These are phyloP conservation scores for Leptopilina myrica DNA, from an alignment of 2,888 invertebrate genomes.

Conservation along the genomic window DNA sequence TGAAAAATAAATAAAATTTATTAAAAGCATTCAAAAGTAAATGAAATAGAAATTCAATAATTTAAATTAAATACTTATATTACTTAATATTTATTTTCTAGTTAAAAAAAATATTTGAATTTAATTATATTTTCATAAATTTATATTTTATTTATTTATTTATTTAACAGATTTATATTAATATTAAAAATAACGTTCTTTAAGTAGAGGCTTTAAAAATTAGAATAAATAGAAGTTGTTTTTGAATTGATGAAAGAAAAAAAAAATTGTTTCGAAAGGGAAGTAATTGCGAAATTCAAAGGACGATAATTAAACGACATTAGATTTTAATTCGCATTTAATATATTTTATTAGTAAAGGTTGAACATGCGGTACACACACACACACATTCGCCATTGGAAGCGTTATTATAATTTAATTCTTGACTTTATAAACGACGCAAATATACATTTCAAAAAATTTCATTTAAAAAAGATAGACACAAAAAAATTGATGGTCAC, in stretches of 20 bases:
- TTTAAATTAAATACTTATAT: too few relatives aligned
- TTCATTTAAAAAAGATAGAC: slow-evolving; percentile 9
- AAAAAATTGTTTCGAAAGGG: not conserved
- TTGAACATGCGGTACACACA: slow-evolving; percentile 22
- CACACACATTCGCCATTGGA: slow-evolving; percentile 17
- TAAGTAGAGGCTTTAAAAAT: too few relatives aligned
- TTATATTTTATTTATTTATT: too few relatives aligned
- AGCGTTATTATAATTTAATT: slow-evolving; percentile 28
- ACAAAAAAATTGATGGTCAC: slow-evolving; percentile 7
- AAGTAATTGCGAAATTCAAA: not conserved
- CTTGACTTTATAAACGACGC: slow-evolving; percentile 28
- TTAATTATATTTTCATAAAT: too few relatives aligned
- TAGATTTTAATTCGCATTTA: not conserved
- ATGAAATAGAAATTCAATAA: too few relatives aligned
- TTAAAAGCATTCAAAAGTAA: too few relatives aligned
- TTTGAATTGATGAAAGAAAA: not conserved
- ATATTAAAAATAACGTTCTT: too few relatives aligned
- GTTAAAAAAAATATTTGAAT: too few relatives aligned
- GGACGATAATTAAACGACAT: not conserved
- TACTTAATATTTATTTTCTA: too few relatives aligned
- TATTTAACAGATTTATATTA: too few relatives aligned
- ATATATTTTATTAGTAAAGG: slow-evolving; percentile 37
- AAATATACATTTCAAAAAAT: slow-evolving; percentile 36
- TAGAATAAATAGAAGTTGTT: too few relatives aligned
- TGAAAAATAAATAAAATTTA: too few relatives aligned